Evolutionary conservation across 1,140 invertebrate species (phyloP).

Genomic region (Bombus cullumanus): DNA sequence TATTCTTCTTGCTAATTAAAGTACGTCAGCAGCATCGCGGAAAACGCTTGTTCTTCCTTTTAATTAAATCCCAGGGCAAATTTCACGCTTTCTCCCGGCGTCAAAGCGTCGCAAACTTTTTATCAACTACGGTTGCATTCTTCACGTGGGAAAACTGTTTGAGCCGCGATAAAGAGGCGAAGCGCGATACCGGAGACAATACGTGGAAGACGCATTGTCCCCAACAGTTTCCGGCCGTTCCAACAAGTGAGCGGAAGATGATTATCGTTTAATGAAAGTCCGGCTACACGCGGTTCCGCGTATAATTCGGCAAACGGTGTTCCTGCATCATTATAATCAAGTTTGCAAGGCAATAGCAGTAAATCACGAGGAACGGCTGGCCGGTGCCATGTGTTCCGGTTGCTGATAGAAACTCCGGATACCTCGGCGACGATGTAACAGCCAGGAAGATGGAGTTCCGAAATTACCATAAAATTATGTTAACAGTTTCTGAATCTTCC

Average conservation of each 20-base stretch:
- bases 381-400: constrained; percentile 40
- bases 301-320: constrained; percentile 57
- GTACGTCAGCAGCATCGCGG: not conserved
- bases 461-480: not conserved
- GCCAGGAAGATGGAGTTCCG: not conserved
- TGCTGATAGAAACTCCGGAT: constrained; percentile 8
- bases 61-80: constrained; percentile 23
- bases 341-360: constrained; percentile 58
- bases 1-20: not conserved
- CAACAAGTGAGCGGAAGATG: constrained; percentile 41
- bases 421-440: not conserved
- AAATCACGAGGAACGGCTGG: constrained; percentile 58
- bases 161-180: constrained; percentile 21
- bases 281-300: constrained; percentile 31
- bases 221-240: not conserved
- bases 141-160: not conserved
- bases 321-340: constrained; percentile 68
- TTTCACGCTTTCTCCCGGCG: not conserved
- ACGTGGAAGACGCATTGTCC: constrained; percentile 7
- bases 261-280: constrained; percentile 64
- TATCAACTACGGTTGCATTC: not conserved
- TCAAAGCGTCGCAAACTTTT: not conserved
- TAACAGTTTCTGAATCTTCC: too few species aligned
- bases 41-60: not conserved
- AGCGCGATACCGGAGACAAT: not conserved